Base-by-base conservation (phyloP, 2,888 invertebrate species). In the Trachelus stipa region DNA sequence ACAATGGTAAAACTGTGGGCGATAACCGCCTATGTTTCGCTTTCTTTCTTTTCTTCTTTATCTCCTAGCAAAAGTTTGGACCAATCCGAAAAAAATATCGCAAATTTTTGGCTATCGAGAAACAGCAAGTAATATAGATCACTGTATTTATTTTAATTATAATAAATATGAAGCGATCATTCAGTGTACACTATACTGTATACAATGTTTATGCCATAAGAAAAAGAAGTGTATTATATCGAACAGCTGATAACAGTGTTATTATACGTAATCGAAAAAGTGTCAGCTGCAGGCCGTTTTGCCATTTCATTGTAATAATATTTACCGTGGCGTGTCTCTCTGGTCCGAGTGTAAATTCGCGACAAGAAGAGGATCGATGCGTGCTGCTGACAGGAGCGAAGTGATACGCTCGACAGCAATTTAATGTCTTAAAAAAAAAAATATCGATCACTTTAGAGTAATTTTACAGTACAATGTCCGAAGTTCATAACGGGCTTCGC, bases 171-270 rank as follows among this genome's bases (percentile, higher is more conserved):
- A 71, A 71, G 31, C 34, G 34, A 71, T 71, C 34, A 31, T 71
- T 71, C 71, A 71, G 15, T 71, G 71, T 77, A 79, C 80, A 85
- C 73, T 74, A 82, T 81, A 83, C 77, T 81, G 83, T 84, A 83
- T 82, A 82, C 79, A 85, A 79, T 82, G 73, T 83, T 85, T 78
- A 82, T 81, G 82, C 82, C 82, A 85, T 83, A 82, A 84, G 77
- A 23, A 23, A 77, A n/a, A 73, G 31, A 76, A 31, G 71, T 11
- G 31, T 71, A 71, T 71, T 33, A 71, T 34, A 71, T 33, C 11
- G 33, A 34, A 71, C 71, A 12, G 31, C 34, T 71, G 71, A 23
- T 71, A 9, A 23, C 23, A 9, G 9, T 23, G 56, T 56, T 56
- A 56, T 56, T 23, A 56, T 2, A 56, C 56, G 9, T 56, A 56